These are phyloP conservation scores for Stictonetta naevosa DNA, from an alignment of 2,113 vertebrate genomes.

Conservation along the genomic window DNA sequence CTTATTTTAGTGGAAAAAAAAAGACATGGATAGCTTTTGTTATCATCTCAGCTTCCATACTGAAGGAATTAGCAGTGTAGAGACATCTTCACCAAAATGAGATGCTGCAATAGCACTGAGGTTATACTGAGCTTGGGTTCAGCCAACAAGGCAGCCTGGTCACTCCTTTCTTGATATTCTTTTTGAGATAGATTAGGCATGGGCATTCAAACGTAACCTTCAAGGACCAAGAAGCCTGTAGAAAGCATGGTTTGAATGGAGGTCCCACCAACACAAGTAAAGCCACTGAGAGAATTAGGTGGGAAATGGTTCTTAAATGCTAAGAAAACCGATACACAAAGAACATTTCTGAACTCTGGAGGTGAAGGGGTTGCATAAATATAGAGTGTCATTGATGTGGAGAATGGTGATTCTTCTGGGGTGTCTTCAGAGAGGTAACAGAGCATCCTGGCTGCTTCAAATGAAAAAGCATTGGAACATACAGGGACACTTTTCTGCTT, in stretches of 20 bases:
- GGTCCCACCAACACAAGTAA: background rate
- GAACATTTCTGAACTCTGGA: background rate
- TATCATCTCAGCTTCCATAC: background rate
- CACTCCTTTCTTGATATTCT: background rate
- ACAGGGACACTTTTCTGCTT: background rate
- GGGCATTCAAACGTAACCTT: background rate
- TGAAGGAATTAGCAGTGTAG: background rate
- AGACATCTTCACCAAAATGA: background rate
- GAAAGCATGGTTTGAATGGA: background rate
- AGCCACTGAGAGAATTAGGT: background rate
- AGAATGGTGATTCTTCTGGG: background rate
- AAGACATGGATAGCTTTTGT: background rate
- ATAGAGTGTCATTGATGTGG: background rate
- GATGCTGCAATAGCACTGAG: background rate
- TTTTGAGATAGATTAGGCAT: background rate
- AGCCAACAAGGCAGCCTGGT: background rate
- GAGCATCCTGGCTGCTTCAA: background rate
- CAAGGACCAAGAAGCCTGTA: background rate
- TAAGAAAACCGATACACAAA: background rate
- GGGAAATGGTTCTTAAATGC: background rate
- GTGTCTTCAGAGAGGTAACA: background rate
- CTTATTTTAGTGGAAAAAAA: conserved; percentile 11
- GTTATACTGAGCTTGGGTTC: background rate
- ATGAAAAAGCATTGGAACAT: background rate
- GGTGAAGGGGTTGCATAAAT: background rate